Conservation (phyloP, 2,113 vertebrate species). For the Microtus ochrogaster region DNA sequence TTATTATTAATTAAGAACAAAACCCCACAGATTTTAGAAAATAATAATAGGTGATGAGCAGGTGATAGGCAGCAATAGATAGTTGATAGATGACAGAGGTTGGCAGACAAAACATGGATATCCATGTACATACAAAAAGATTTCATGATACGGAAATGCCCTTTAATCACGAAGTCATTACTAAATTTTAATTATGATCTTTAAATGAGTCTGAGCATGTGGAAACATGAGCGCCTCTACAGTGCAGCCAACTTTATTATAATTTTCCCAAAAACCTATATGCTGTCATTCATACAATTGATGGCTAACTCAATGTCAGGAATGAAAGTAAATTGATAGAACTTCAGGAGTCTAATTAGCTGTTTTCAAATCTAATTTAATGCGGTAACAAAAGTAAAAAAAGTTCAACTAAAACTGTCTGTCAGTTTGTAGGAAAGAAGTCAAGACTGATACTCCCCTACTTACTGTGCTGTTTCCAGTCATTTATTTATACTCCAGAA, state of each 20-base stretch:
- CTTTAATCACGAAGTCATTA: background rate
- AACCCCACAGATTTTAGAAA: background rate
- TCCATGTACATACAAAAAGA: background rate
- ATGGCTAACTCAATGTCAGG: background rate
- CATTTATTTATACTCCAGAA: slow-evolving; percentile 12
- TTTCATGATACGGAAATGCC: background rate
- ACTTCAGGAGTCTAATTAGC: slow-evolving; percentile 1
- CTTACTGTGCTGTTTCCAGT: background rate
- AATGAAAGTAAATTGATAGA: slow-evolving; percentile 43
- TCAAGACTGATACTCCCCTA: background rate
- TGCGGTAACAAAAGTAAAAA: slow-evolving; percentile 7
- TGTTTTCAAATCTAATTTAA: slow-evolving; percentile 53
- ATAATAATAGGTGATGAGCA: background rate
- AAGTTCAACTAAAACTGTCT: background rate
- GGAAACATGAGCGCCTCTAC: background rate
- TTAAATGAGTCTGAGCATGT: background rate
- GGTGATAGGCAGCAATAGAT: background rate
- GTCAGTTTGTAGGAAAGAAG: background rate
- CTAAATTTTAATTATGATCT: background rate
- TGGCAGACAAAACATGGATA: background rate
- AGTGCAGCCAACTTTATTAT: background rate
- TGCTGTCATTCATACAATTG: background rate
- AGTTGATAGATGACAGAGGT: background rate
- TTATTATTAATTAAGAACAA: background rate
- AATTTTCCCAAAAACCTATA: slow-evolving; percentile 26